Evolutionary conservation across 2,888 invertebrate genomes (phyloP).

Genomic region (Blastobasis adustella): DNA sequence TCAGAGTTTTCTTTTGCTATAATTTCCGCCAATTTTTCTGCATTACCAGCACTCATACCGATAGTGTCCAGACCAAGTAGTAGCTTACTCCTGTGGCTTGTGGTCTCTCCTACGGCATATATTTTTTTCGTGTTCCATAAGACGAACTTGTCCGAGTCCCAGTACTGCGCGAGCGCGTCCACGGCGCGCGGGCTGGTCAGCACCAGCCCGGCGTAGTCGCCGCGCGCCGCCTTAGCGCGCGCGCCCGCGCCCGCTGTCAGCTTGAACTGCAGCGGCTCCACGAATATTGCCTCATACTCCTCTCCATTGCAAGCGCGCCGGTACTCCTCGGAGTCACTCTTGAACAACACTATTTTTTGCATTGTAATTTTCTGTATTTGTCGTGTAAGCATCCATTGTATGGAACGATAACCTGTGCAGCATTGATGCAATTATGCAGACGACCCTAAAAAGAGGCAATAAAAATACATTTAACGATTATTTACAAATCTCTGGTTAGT

Average conservation of each 20-base stretch:
- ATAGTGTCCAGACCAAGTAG: slow-evolving; percentile 48
- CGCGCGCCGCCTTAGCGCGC: slow-evolving; percentile 28
- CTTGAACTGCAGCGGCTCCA: slow-evolving; percentile 57
- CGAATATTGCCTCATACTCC: slow-evolving; percentile 46
- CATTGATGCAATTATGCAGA: no score
- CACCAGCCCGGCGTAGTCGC: slow-evolving; percentile 43
- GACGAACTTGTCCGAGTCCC: slow-evolving; percentile 51
- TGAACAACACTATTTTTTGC: slow-evolving; percentile 60
- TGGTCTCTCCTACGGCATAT: slow-evolving; percentile 54
- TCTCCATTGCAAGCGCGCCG: slow-evolving; percentile 39
- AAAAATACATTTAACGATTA: no score
- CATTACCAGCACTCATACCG: slow-evolving; percentile 46
- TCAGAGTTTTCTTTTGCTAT: slow-evolving; percentile 39
- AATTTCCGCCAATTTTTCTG: slow-evolving; percentile 46
- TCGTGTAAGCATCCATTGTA: no score
- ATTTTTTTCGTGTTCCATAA: slow-evolving; percentile 45
- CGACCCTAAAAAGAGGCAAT: no score
- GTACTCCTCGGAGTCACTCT: slow-evolving; percentile 57
- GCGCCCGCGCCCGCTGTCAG: slow-evolving; percentile 32
- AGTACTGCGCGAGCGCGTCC: slow-evolving; percentile 50
- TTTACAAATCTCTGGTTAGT: no score
- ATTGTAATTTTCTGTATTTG: slow-evolving; percentile 22
- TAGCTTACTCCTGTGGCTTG: slow-evolving; percentile 37
- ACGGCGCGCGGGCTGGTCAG: slow-evolving; percentile 57
- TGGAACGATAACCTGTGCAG: no score